Conservation (phyloP, 2,797 vertebrate genomes). For the Sebastes ruberrimus region DNA sequence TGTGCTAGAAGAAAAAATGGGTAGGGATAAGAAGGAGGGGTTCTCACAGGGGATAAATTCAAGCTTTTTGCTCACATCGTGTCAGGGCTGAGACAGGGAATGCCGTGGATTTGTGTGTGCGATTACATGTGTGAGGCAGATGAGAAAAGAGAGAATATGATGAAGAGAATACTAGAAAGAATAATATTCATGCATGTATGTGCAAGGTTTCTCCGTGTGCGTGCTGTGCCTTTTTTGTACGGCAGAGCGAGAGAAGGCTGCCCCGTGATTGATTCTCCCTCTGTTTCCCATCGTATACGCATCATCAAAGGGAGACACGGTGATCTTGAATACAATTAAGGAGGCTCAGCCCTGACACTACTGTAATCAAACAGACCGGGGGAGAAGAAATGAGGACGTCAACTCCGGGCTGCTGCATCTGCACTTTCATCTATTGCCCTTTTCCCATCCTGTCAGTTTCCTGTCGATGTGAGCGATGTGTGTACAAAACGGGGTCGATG, state of each 20-base stretch:
- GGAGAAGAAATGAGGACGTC: constrained; percentile 68
- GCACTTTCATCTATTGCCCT: constrained; percentile 73
- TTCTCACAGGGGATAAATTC: constrained; percentile 27
- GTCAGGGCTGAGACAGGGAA: constrained; percentile 6
- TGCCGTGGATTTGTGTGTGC: constrained; percentile 1
- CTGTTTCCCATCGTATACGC: constrained; percentile 42
- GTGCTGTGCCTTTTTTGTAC: constrained; percentile 9
- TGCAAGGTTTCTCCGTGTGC: background rate
- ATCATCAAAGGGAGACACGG: constrained; percentile 70
- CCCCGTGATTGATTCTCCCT: constrained; percentile 63
- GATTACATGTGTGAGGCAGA: constrained; percentile 21
- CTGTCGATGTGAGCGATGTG: constrained; percentile 49
- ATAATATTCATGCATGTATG: background rate
- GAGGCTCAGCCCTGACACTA: constrained; percentile 59
- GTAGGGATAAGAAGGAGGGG: background rate
- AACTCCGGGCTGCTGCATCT: constrained; percentile 64
- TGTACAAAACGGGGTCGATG: constrained; percentile 41
- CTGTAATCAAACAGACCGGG: constrained; percentile 69
- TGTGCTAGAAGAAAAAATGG: background rate
- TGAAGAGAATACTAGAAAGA: constrained; percentile 2
- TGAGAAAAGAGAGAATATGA: background rate
- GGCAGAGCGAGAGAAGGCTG: background rate
- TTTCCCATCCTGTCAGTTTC: constrained; percentile 56
- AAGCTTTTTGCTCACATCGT: constrained; percentile 33
- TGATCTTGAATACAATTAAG: constrained; percentile 74